Evolutionary conservation across 2,797 vertebrate genomes (phyloP), one percentile per base, ranked within the genome.

Genomic region (Podargus strigoides): DNA sequence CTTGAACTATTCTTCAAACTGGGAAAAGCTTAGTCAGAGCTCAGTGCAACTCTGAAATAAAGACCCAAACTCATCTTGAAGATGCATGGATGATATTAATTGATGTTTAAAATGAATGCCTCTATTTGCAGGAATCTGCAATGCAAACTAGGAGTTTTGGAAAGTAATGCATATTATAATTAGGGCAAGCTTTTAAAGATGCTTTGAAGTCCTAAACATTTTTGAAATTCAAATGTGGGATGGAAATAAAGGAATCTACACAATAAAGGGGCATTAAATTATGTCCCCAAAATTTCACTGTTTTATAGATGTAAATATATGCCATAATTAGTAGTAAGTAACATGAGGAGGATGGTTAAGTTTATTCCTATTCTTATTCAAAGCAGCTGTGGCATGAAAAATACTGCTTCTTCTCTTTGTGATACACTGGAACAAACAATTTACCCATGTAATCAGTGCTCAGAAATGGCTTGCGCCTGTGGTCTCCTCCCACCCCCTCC

Each of bases 141-240:
- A 98, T 99, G 98, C 98, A 99, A 98, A 99, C 98, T 98, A 98
- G 98, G 98, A 97, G 98, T 97, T 97, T 97, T 98, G 98, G 91
- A 97, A 99, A 98, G 98, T 98, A 96, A 97, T 93, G 89, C 97
- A 90, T 97, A 96, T 97, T 96, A 97, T 97, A 98, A 98, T 98
- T 98, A 98, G 98, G 97, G 97, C 97, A 98, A 98, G 98, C 98
- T 98, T 98, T 98, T 97, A 97, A 98, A 97, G 98, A 98, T 98
- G 98, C 98, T 99, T 99, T 99, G 98, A 99, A 99, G 98, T 99
- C 98, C 98, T 98, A 97, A 98, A 97, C 98, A 97, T 98, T 99
- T 99, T 99, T 99, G 98, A 99, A 99, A 99, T 99, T 99, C 98
- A 99, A 99, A 99, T 99, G 98, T 98, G 98, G 98, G 97, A 96